A percentile compares a stretch with the other conserved stretches of the same genome.
Conservation (phyloP, 2,113 vertebrate genomes). For the Anser cygnoides region DNA sequence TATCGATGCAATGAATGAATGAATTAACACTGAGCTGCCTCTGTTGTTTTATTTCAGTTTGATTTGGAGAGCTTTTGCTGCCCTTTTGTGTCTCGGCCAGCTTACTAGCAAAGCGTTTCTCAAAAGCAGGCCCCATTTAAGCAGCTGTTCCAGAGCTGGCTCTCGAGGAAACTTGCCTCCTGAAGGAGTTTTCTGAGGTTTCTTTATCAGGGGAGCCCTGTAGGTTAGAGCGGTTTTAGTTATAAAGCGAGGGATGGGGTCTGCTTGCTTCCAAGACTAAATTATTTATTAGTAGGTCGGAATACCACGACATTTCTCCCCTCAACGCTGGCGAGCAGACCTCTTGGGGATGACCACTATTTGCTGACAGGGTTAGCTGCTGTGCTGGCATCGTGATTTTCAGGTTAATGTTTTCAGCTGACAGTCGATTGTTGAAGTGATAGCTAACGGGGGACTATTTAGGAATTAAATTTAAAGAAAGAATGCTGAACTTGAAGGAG, state of each 20-base stretch:
- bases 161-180: background rate
- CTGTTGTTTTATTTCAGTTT: background rate
- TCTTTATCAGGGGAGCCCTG: background rate
- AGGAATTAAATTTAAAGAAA: background rate
- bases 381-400: no score
- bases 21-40: background rate
- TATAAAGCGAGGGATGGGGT: background rate
- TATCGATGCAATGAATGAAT: background rate
- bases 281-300: background rate
- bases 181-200: background rate
- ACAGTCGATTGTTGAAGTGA: rapidly evolving
- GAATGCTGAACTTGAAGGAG: background rate
- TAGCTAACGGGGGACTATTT: no score
- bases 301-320: background rate
- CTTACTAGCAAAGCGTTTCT: background rate
- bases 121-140: background rate
- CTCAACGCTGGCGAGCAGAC: rapidly evolving
- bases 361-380: no score
- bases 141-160: background rate
- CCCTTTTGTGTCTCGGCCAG: background rate
- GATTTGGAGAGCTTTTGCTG: background rate
- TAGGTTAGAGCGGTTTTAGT: background rate
- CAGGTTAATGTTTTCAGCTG: background rate
- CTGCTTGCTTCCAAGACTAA: background rate
- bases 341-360: no score